A percentile compares a stretch with the other conserved stretches of the same genome.
These are phyloP conservation scores for Muraenolepis orangiensis DNA, from an alignment of 2,797 vertebrate species.

Conservation along the genomic window DNA sequence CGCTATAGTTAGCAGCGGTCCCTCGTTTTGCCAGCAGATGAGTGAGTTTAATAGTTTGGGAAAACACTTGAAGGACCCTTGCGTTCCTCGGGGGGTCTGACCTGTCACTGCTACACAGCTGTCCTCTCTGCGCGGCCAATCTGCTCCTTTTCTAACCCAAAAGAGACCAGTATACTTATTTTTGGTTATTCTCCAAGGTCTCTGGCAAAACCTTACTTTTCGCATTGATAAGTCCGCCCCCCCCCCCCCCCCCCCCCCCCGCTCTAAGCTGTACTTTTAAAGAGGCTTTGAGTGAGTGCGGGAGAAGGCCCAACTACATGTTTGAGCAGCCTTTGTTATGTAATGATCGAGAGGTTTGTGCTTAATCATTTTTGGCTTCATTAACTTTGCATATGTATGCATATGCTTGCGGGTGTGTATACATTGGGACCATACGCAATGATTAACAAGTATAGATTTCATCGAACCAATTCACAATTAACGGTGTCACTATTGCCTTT, in stretches of 20 bases:
- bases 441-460: too few relatives aligned
- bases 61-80: conserved; percentile 34
- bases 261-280: not conserved
- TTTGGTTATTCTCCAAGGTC: not conserved
- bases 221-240: not conserved
- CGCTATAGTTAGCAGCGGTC: not conserved
- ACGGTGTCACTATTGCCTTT: too few relatives aligned
- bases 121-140: conserved; percentile 8
- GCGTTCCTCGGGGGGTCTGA: conserved; percentile 44
- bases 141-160: not conserved
- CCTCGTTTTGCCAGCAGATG: not conserved
- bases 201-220: not conserved
- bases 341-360: not conserved
- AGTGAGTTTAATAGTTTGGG: conserved; percentile 16
- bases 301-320: too few relatives aligned
- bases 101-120: conserved; percentile 42
- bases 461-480: too few relatives aligned
- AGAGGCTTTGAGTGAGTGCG: not conserved
- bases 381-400: not conserved
- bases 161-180: not conserved
- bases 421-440: not conserved
- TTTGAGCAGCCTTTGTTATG: not conserved
- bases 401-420: not conserved
- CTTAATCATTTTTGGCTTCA: not conserved
- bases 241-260: too few relatives aligned